These are phyloP conservation scores for Caenorhabditis afra DNA, from an alignment of 2,888 invertebrate genomes.

Conservation along the genomic window DNA sequence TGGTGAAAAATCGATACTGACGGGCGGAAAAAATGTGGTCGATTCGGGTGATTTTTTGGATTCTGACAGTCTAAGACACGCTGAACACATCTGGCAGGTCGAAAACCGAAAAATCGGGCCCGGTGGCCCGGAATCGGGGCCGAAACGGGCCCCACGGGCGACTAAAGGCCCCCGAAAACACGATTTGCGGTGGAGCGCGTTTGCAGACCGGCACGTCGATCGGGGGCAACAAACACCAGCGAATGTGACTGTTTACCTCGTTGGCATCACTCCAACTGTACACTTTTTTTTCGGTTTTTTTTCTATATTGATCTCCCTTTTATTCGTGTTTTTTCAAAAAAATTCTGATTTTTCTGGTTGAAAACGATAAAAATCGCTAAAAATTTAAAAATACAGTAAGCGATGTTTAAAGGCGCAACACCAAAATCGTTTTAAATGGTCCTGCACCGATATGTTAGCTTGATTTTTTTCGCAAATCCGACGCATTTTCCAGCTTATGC, in stretches of 20 bases:
- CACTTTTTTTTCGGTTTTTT: background rate
- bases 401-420: slow-evolving; percentile 29
- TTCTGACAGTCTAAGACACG: too few relatives aligned
- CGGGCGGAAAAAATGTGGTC: too few relatives aligned
- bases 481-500: slow-evolving; percentile 47
- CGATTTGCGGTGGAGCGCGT: slow-evolving; percentile 1
- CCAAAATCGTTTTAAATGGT: background rate
- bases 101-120: background rate
- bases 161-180: slow-evolving; percentile 2
- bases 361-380: background rate
- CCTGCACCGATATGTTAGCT: background rate
- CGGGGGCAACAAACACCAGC: too few relatives aligned
- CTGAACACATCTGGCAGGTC: background rate
- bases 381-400: slow-evolving; percentile 15
- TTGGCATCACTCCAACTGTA: background rate
- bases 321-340: background rate
- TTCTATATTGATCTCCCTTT: background rate
- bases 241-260: too few relatives aligned
- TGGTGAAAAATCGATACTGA: too few relatives aligned
- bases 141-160: slow-evolving; percentile 3
- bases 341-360: background rate
- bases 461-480: background rate
- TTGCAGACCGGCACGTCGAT: background rate
- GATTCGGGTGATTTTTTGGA: background rate
- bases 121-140: background rate